phyloP scores from a whole-genome alignment of 2,797 vertebrate species.

The Malurus leucopterus region DNA sequence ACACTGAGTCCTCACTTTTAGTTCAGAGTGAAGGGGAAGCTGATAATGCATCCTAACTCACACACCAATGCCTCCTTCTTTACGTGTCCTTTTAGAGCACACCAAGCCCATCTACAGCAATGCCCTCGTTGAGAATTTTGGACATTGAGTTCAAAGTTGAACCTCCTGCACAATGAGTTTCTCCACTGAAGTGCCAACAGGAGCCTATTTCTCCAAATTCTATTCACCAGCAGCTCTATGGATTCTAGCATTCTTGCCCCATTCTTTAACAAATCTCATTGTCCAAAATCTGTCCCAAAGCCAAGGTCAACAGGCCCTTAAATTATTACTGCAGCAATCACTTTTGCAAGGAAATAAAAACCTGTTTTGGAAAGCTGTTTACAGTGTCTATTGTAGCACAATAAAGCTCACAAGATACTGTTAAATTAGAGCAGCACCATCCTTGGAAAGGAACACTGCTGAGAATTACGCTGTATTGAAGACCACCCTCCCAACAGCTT shows the following conservation, averaged over 20 bases:
- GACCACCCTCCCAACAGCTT: background rate
- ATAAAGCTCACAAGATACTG: background rate
- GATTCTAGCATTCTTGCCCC: background rate
- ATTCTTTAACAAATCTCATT: background rate
- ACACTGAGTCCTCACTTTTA: background rate
- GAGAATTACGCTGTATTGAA: background rate
- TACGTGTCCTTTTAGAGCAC: background rate
- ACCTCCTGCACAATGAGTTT: background rate
- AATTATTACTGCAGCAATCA: background rate
- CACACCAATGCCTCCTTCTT: background rate
- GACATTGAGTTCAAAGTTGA: background rate
- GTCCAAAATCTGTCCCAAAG: background rate
- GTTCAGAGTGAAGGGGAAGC: background rate
- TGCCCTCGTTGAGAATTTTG: background rate
- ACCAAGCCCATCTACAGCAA: background rate
- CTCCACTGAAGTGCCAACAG: background rate
- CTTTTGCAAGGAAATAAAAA: constrained; percentile 5
- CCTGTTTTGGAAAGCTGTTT: background rate
- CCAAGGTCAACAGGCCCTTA: constrained; percentile 11
- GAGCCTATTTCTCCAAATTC: background rate
- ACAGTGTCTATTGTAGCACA: background rate
- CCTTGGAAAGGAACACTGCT: background rate
- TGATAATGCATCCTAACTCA: background rate
- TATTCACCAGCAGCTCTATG: background rate
- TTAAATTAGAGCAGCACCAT: background rate